Percentiles rank a stretch among this genome's conserved stretches.
Evolutionary conservation across 2,113 vertebrate species (phyloP).

Genomic region (Nothocercus julius): DNA sequence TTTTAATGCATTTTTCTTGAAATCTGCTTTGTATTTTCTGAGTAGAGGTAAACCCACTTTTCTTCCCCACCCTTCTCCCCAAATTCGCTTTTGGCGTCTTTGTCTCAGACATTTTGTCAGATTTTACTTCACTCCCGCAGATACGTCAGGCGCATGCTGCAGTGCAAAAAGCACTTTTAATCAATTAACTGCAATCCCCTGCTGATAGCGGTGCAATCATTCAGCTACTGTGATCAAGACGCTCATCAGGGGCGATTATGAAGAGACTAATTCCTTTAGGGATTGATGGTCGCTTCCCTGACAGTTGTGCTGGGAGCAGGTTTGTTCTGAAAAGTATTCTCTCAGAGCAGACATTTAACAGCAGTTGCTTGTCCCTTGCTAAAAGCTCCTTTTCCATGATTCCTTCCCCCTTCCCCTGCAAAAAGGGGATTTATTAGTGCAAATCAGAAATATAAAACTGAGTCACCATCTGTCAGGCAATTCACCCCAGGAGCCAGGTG

Average conservation of each 20-base stretch:
- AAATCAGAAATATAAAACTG: background rate
- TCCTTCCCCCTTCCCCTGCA: background rate
- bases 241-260: background rate
- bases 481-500: background rate
- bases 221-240: background rate
- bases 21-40: background rate
- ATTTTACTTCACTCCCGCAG: background rate
- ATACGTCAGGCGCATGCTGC: background rate
- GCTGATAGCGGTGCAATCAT: background rate
- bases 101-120: background rate
- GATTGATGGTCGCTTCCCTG: background rate
- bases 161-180: background rate
- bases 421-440: background rate
- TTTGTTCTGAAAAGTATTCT: background rate
- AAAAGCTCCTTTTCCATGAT: background rate
- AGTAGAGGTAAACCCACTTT: background rate
- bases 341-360: background rate
- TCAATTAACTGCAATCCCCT: background rate
- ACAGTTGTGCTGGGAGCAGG: background rate
- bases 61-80: background rate
- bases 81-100: background rate
- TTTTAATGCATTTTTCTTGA: background rate
- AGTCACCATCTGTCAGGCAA: background rate
- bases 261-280: background rate
- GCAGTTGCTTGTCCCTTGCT: background rate